These are phyloP conservation scores for Australoheros scitulus DNA, from an alignment of 2,113 vertebrate species.

Conservation along the genomic window DNA sequence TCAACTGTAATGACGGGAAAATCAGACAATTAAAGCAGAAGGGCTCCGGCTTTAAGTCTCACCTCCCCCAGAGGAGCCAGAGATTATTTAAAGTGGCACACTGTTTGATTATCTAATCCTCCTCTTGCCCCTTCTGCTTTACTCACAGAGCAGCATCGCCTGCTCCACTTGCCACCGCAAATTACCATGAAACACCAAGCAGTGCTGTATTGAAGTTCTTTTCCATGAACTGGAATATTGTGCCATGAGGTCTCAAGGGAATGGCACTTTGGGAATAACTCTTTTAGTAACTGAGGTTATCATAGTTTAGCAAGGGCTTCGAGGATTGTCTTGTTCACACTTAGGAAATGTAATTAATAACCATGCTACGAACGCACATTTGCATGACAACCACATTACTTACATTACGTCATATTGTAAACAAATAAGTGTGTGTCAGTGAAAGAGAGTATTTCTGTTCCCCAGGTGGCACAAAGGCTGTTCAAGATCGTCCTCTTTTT, in stretches of 20 bases:
- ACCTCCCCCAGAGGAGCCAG: constrained; percentile 75
- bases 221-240: constrained; percentile 50
- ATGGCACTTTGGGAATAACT: constrained; percentile 33
- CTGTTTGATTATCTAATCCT: constrained; percentile 83
- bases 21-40: constrained; percentile 83
- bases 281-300: constrained; percentile 47
- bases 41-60: constrained; percentile 77
- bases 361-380: background rate
- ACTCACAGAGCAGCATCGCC: constrained; percentile 69
- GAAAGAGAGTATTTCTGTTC: background rate
- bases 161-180: constrained; percentile 75
- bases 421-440: background rate
- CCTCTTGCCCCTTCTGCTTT: constrained; percentile 76
- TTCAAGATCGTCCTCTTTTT: constrained; percentile 1
- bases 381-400: constrained; percentile 13
- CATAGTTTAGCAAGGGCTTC: constrained; percentile 21
- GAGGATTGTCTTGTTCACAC: constrained; percentile 19
- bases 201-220: constrained; percentile 64
- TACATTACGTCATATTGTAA: background rate
- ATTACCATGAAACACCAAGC: constrained; percentile 77
- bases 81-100: constrained; percentile 82
- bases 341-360: constrained; percentile 35
- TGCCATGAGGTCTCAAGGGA: constrained; percentile 50
- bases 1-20: constrained; percentile 83
- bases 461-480: constrained; percentile 6